Percentiles rank a stretch among this genome's conserved stretches.
These are phyloP conservation scores for Myotis findleyi DNA, from an alignment of 2,797 vertebrate genomes.

Conservation along the genomic window DNA sequence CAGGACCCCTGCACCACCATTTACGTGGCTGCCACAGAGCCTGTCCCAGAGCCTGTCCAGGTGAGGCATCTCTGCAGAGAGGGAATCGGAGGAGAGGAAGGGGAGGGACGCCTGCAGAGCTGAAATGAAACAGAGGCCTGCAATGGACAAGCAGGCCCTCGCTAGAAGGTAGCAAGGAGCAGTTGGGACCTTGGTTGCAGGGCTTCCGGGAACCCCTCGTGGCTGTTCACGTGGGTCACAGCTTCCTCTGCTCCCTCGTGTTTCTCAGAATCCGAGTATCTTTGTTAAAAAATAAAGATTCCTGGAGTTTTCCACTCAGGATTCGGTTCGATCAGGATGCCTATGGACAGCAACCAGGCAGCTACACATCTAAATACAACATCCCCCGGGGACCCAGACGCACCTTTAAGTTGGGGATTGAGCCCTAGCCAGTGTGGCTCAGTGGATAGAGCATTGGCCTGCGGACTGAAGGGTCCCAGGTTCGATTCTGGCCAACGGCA, in stretches of 20 bases:
- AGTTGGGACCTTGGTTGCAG: neutral
- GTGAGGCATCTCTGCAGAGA: constrained; percentile 31
- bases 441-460: no score
- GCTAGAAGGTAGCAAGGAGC: neutral
- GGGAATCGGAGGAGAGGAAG: neutral
- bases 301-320: neutral
- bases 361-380: neutral
- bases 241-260: neutral
- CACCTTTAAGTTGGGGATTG: neutral
- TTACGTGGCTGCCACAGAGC: constrained; percentile 72
- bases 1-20: constrained; percentile 77
- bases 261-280: neutral
- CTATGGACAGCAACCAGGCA: neutral
- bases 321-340: neutral
- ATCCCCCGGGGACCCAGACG: neutral
- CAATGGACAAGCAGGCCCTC: neutral
- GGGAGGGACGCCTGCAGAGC: neutral
- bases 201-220: neutral
- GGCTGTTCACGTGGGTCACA: neutral
- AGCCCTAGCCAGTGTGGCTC: no score
- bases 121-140: neutral
- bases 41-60: constrained; percentile 49
- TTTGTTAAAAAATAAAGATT: constrained; percentile 18
- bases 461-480: no score
- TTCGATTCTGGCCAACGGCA: no score